Evolutionary conservation across 1,140 invertebrate genomes (phyloP).

Genomic region (Drosophila saltans): DNA sequence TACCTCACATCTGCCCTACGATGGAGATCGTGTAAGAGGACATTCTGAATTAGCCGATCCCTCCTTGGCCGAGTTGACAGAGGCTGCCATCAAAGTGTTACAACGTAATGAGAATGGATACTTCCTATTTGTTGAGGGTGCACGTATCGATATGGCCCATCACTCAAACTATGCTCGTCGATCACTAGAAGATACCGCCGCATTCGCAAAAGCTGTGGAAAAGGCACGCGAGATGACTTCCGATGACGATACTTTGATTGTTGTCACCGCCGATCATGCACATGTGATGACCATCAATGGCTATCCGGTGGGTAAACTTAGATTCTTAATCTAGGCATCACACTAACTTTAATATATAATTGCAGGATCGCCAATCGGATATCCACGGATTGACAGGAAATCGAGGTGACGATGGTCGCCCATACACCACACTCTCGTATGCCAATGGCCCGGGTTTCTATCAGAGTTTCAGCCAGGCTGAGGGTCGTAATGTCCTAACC

Average conservation of each 20-base stretch:
- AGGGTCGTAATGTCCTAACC: slow-evolving; percentile 58
- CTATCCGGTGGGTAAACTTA: slow-evolving; percentile 75
- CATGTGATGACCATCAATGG: slow-evolving; percentile 92
- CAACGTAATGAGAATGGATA: slow-evolving; percentile 91
- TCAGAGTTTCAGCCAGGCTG: slow-evolving; percentile 43
- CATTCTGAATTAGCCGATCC: slow-evolving; percentile 84
- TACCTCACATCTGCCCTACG: slow-evolving; percentile 83
- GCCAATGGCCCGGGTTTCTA: slow-evolving; percentile 88
- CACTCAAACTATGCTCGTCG: slow-evolving; percentile 91
- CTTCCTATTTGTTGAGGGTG: slow-evolving; percentile 95
- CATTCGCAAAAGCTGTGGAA: slow-evolving; percentile 89
- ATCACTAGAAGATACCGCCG: slow-evolving; percentile 91
- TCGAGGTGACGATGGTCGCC: slow-evolving; percentile 83
- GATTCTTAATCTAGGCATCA: not conserved
- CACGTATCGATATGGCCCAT: slow-evolving; percentile 93
- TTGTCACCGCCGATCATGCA: slow-evolving; percentile 92
- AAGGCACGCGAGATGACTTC: slow-evolving; percentile 88
- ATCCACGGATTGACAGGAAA: slow-evolving; percentile 84
- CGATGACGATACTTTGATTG: slow-evolving; percentile 89
- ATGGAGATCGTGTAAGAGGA: slow-evolving; percentile 83
- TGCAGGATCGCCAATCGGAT: slow-evolving; percentile 85
- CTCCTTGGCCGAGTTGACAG: slow-evolving; percentile 92
- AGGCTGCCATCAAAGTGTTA: slow-evolving; percentile 91
- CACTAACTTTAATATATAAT: not conserved
- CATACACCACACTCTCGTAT: slow-evolving; percentile 89